Percentiles rank a stretch among this genome's conserved stretches.
Evolutionary conservation across 1,140 invertebrate genomes (phyloP).

Genomic region (Cotesia chilonis): DNA sequence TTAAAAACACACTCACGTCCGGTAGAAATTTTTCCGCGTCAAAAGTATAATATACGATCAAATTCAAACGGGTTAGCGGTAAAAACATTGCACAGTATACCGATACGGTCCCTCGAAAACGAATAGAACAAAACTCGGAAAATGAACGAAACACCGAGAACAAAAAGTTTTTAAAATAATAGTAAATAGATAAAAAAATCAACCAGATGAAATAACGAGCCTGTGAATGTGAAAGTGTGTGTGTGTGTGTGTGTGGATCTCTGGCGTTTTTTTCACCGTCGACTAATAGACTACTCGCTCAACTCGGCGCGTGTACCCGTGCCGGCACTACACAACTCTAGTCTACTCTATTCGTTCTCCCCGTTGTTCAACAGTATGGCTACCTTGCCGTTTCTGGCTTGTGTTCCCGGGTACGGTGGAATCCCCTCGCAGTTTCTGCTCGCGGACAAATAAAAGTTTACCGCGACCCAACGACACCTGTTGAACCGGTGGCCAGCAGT

Average conservation of each 20-base stretch:
- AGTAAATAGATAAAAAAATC: constrained; percentile 49
- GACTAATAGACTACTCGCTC: constrained; percentile 22
- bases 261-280: constrained; percentile 4
- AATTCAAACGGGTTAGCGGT: constrained; percentile 43
- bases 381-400: constrained; percentile 36
- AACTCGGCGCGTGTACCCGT: constrained; percentile 44
- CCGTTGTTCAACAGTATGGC: constrained; percentile 28
- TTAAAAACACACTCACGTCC: constrained; percentile 11
- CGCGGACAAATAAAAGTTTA: constrained; percentile 64
- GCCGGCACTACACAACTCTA: constrained; percentile 42
- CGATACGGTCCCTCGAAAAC: background rate
- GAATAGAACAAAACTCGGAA: constrained; percentile 46
- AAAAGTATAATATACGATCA: background rate
- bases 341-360: constrained; percentile 39
- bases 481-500: constrained; percentile 55
- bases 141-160: constrained; percentile 17
- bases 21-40: constrained; percentile 3
- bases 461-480: constrained; percentile 62
- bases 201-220: constrained; percentile 54
- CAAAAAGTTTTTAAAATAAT: constrained; percentile 20
- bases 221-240: constrained; percentile 34
- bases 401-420: constrained; percentile 33
- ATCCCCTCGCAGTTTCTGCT: constrained; percentile 42
- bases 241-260: constrained; percentile 15
- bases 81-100: constrained; percentile 6